Evolutionary conservation across 2,113 vertebrate genomes (phyloP).

Genomic region (Phaethornis superciliosus): DNA sequence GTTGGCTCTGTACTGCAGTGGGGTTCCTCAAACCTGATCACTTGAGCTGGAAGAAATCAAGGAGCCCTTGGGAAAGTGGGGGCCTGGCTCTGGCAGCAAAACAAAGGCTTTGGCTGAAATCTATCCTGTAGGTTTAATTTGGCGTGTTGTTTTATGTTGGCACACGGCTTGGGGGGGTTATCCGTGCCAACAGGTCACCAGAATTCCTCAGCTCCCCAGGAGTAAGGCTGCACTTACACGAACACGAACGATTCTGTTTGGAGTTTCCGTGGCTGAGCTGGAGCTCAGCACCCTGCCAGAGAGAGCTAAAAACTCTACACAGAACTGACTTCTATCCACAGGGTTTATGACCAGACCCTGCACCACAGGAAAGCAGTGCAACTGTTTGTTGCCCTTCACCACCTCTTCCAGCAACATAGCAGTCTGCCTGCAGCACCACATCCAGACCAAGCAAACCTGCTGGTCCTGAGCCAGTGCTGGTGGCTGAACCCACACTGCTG

Average conservation of each 20-base stretch:
- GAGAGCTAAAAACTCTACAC: neutral
- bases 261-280: neutral
- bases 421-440: neutral
- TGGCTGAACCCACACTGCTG: neutral
- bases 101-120: neutral
- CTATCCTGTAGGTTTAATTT: neutral
- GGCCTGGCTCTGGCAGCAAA: neutral
- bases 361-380: neutral
- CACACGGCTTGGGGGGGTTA: neutral
- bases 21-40: neutral
- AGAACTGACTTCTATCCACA: neutral
- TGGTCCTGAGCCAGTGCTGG: neutral
- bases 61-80: neutral
- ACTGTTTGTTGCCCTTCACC: neutral
- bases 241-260: neutral
- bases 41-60: neutral
- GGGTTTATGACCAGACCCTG: neutral
- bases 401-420: neutral
- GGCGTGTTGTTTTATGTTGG: fast-evolving
- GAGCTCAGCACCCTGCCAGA: neutral
- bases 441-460: neutral
- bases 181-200: neutral
- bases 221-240: neutral
- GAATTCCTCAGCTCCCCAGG: neutral
- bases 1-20: neutral